Evolutionary conservation across 2,888 invertebrate species (phyloP).

Genomic region (Eupithecia insigniata): DNA sequence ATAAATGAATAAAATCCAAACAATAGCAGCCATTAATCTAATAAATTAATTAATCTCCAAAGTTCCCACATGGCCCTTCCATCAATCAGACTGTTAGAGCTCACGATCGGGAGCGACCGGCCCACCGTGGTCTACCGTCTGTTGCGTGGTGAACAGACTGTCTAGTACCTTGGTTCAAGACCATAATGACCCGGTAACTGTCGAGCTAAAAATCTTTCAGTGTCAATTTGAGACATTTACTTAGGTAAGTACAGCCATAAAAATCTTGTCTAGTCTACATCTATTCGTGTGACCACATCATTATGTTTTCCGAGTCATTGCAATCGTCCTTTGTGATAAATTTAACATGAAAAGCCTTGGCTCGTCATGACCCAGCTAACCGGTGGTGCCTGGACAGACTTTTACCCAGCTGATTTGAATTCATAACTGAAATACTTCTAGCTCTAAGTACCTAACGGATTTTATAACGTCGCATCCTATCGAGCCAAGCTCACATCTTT

Average conservation of each 20-base stretch:
- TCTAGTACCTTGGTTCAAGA: neutral
- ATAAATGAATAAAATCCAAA: neutral
- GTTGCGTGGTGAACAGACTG: neutral
- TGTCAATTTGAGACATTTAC: too few relatives aligned
- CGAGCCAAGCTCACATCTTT: neutral
- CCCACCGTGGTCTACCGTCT: constrained; percentile 14
- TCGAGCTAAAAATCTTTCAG: neutral
- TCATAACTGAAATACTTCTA: neutral
- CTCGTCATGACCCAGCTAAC: neutral
- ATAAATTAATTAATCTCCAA: constrained; percentile 28
- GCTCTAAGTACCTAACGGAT: neutral
- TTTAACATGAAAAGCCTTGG: neutral
- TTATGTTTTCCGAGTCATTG: neutral
- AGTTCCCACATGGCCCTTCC: constrained; percentile 45
- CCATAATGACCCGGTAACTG: neutral
- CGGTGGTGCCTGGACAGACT: neutral
- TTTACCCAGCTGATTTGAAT: neutral
- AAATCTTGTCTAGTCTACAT: neutral
- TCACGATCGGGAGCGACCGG: constrained; percentile 46
- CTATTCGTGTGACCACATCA: neutral
- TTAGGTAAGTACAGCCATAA: too few relatives aligned
- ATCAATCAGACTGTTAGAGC: constrained; percentile 49
- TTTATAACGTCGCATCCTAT: neutral
- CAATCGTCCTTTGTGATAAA: neutral
- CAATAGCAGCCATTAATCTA: constrained; percentile 25